Evolutionary conservation across 2,113 vertebrate species (phyloP).

Genomic region (Amphiprion ocellaris): DNA sequence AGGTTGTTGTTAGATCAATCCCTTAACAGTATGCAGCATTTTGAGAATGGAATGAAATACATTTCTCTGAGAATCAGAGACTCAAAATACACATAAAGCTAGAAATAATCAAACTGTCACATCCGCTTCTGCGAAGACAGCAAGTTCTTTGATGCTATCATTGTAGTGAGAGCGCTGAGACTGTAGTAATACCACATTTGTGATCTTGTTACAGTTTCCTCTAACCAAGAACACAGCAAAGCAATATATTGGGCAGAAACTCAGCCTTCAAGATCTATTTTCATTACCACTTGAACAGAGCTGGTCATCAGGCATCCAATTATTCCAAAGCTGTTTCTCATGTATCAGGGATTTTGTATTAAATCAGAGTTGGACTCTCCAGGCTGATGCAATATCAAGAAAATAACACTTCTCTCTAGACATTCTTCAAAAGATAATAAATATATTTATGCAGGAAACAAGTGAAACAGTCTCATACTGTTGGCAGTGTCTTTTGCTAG

Average conservation of each 20-base stretch:
- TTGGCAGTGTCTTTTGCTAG: too few relatives aligned
- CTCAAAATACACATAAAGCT: background rate
- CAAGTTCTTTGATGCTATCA: conserved; percentile 19
- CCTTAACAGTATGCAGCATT: background rate
- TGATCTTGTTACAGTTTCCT: conserved; percentile 10
- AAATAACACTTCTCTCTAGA: background rate
- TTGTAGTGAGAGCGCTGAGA: background rate
- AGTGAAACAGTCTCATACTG: too few relatives aligned
- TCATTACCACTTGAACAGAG: background rate
- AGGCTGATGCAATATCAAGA: conserved; percentile 9
- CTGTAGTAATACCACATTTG: conserved; percentile 1
- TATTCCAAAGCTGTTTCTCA: conserved; percentile 1
- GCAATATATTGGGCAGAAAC: background rate
- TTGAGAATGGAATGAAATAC: conserved; percentile 6
- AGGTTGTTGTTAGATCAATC: too few relatives aligned
- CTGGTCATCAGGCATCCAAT: background rate
- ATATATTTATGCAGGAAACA: background rate
- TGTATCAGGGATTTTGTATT: background rate
- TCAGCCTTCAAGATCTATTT: background rate
- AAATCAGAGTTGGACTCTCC: background rate
- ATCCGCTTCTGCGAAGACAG: conserved; percentile 1
- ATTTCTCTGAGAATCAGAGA: background rate
- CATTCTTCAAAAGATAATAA: too few relatives aligned
- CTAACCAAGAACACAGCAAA: background rate
- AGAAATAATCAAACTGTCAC: conserved; percentile 36